A percentile compares a stretch with the other conserved stretches of the same genome.
Evolutionary conservation across 2,888 invertebrate species (phyloP).

Genomic region (Sclerodermus sp.): DNA sequence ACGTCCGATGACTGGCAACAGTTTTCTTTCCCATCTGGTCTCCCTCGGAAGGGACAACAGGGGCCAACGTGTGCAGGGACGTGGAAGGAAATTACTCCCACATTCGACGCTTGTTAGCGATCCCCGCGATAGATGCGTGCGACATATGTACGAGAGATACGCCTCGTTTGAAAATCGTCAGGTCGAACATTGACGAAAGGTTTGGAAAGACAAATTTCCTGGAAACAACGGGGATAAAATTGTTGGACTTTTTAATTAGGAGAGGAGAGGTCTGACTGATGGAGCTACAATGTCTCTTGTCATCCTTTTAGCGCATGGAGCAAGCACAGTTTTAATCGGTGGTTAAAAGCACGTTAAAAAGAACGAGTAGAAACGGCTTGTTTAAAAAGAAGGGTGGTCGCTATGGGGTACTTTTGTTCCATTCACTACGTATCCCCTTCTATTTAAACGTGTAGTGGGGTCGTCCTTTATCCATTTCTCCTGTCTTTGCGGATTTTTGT

Average conservation of each 20-base stretch:
- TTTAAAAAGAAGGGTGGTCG: constrained; percentile 12
- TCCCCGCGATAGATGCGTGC: too few relatives aligned
- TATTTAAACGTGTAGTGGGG: constrained; percentile 11
- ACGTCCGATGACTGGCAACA: too few relatives aligned
- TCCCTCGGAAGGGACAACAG: too few relatives aligned
- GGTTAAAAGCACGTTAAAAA: constrained; percentile 21
- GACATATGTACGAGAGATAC: too few relatives aligned
- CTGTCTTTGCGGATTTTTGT: constrained; percentile 9
- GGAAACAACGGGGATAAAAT: not conserved
- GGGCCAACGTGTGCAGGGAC: too few relatives aligned
- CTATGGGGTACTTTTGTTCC: constrained; percentile 7
- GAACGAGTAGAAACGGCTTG: constrained; percentile 18
- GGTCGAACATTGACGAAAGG: too few relatives aligned
- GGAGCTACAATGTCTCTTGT: not conserved
- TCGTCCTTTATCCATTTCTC: constrained; percentile 14
- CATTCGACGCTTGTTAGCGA: too few relatives aligned
- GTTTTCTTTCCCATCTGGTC: too few relatives aligned
- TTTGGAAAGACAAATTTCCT: not conserved
- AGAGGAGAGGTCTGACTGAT: not conserved
- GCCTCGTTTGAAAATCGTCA: too few relatives aligned
- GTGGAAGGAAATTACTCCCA: too few relatives aligned
- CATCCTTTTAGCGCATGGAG: constrained; percentile 5
- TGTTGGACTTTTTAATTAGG: not conserved
- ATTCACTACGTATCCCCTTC: constrained; percentile 10
- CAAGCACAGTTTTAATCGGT: constrained; percentile 20